Conservation (phyloP, 2,888 invertebrate species). For the Exephanes ischioxanthus region DNA sequence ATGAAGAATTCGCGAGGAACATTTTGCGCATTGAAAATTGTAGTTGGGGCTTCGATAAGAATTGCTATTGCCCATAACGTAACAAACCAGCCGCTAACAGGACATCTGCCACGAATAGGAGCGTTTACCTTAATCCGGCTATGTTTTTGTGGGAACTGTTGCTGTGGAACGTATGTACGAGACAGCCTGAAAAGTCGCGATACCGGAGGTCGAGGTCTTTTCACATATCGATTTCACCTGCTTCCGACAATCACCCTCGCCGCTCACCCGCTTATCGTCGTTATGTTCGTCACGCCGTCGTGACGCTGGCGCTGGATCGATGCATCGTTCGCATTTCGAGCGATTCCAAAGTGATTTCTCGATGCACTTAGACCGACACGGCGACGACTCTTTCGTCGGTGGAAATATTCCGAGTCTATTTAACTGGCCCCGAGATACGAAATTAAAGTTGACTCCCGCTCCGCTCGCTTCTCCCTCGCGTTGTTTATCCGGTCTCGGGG, state of each 20-base stretch:
- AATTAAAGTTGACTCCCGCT: neutral
- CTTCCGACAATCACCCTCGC: constrained; percentile 67
- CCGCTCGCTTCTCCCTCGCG: neutral
- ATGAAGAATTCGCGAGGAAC: no score
- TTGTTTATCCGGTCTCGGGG: neutral
- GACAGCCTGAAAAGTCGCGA: constrained; percentile 1
- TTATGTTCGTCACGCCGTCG: constrained; percentile 50
- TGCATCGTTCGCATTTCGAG: constrained; percentile 60
- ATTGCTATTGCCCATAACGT: no score
- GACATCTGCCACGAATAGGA: no score
- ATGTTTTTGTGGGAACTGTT: neutral
- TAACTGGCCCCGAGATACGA: neutral
- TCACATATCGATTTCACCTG: constrained; percentile 60
- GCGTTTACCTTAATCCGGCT: no score
- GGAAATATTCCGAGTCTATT: neutral
- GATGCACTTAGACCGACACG: neutral
- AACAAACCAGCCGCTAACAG: no score
- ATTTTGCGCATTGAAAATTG: no score
- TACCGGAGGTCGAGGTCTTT: constrained; percentile 56
- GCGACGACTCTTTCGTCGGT: neutral
- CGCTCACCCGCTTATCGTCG: constrained; percentile 69
- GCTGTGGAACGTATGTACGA: constrained; percentile 8
- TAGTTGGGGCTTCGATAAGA: no score
- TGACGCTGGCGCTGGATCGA: constrained; percentile 52
- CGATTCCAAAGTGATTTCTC: neutral